Conservation (phyloP, 2,797 vertebrate genomes). For the Pachyuromys duprasi region DNA sequence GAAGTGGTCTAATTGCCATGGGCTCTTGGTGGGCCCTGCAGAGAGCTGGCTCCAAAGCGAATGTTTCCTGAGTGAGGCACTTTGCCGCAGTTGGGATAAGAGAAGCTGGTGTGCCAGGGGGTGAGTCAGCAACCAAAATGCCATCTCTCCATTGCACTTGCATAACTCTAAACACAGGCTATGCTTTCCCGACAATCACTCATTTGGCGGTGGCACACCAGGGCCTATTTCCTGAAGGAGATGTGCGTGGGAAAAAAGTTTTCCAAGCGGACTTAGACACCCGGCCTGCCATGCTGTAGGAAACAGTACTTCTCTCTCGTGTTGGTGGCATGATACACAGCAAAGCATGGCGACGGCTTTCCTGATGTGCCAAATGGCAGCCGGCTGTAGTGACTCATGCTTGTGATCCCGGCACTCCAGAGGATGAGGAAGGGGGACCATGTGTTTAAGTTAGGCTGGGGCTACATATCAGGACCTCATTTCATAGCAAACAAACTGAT, state of each 20-base stretch:
- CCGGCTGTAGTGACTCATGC: background rate
- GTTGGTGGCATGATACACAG: background rate
- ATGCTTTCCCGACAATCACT: slow-evolving; percentile 55
- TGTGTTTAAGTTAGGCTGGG: background rate
- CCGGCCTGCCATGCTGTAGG: background rate
- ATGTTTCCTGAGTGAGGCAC: background rate
- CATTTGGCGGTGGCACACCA: slow-evolving; percentile 37
- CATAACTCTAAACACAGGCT: slow-evolving; percentile 49
- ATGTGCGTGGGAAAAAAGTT: slow-evolving; percentile 6
- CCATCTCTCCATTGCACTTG: background rate
- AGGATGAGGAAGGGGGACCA: background rate
- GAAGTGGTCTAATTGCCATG: background rate
- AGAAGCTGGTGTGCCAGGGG: background rate
- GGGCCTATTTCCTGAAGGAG: slow-evolving; percentile 62
- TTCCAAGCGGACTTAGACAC: slow-evolving; percentile 1
- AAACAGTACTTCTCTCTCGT: background rate
- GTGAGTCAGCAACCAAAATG: slow-evolving; percentile 36
- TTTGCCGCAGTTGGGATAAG: background rate
- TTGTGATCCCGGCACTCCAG: background rate
- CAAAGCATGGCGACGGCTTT: background rate
- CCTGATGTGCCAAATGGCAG: background rate
- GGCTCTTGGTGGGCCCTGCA: background rate
- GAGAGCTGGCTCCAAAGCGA: background rate
- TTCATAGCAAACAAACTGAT: background rate
- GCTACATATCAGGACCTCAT: background rate